These are phyloP conservation scores for Aphis gossypii DNA, from an alignment of 1,140 invertebrate species.

Conservation along the genomic window DNA sequence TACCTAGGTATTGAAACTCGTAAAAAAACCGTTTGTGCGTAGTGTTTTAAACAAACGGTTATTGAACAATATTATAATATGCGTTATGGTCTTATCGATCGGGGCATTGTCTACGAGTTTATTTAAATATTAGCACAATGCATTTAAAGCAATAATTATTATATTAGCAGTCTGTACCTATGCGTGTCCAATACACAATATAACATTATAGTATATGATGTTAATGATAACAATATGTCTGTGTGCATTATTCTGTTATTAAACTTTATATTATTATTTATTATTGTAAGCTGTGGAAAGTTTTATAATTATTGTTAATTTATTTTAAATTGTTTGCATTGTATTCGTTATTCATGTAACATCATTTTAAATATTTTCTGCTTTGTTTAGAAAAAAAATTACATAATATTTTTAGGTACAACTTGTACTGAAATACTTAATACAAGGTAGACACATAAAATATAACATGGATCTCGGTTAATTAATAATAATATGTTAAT, in stretches of 20 bases:
- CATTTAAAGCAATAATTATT: neutral
- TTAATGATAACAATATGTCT: neutral
- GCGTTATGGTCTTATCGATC: neutral
- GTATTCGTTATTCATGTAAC: neutral
- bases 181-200: neutral
- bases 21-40: neutral
- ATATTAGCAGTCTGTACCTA: neutral
- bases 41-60: neutral
- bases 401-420: neutral
- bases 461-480: neutral
- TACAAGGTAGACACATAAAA: neutral
- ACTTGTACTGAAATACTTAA: neutral
- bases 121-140: neutral
- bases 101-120: neutral
- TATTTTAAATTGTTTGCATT: neutral
- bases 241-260: neutral
- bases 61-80: neutral
- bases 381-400: neutral
- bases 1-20: neutral
- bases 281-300: no score
- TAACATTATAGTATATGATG: neutral
- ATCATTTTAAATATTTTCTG: neutral
- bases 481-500: neutral
- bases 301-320: neutral
- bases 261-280: neutral